Conservation (phyloP, 2,888 invertebrate species). For the Theretra japonica region DNA sequence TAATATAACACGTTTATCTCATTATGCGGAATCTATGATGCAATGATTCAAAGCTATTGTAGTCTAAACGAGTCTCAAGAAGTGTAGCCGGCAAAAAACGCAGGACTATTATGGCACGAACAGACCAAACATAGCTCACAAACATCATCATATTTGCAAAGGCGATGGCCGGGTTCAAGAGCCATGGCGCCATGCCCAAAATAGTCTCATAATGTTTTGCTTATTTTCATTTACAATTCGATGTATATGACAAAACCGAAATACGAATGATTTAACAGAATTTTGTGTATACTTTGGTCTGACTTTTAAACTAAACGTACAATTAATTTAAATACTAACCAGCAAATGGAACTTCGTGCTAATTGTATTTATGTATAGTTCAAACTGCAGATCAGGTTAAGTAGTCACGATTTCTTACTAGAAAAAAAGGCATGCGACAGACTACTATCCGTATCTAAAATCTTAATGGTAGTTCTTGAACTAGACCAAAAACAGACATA, state of each 20-base stretch:
- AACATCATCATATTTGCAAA: background rate
- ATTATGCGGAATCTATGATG: conserved; percentile 31
- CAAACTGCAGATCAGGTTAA: background rate
- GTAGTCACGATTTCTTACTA: background rate
- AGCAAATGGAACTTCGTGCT: background rate
- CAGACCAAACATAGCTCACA: background rate
- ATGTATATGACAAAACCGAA: too few species aligned
- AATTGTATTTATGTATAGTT: background rate
- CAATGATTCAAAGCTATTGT: conserved; percentile 26
- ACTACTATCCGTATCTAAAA: background rate
- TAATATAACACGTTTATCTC: conserved; percentile 29
- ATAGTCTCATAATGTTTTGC: background rate
- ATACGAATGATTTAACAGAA: background rate
- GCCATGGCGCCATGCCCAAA: background rate
- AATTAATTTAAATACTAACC: too few species aligned
- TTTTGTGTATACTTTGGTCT: background rate
- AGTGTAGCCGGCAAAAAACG: conserved; percentile 16
- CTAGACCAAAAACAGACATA: background rate
- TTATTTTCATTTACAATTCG: background rate
- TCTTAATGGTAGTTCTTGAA: background rate
- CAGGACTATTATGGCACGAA: conserved; percentile 3
- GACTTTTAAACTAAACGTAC: too few species aligned
- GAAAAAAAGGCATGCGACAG: background rate
- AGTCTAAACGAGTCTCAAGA: conserved; percentile 16
- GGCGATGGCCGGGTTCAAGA: background rate